Percentiles rank a stretch among this genome's conserved stretches.
These are phyloP conservation scores for Oceanodroma leucorhoa DNA, from an alignment of 2,797 vertebrate genomes.

Conservation along the genomic window DNA sequence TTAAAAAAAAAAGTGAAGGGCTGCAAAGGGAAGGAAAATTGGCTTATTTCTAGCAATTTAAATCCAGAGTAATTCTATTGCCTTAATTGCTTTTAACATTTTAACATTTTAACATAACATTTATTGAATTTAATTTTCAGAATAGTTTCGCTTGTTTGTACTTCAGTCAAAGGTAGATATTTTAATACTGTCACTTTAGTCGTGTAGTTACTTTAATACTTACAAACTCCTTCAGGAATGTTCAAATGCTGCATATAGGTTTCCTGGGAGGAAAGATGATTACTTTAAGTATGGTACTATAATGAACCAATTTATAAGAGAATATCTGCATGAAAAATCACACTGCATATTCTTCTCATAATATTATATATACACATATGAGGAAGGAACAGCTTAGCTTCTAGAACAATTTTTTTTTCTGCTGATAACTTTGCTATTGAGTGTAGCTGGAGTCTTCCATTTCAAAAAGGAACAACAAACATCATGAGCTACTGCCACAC, in stretches of 20 bases:
- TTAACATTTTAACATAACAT: too few relatives aligned
- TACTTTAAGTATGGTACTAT: not conserved
- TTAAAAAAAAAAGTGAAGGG: not conserved
- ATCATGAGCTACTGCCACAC: not conserved
- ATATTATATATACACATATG: not conserved
- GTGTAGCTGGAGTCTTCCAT: not conserved
- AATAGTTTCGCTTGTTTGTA: not conserved
- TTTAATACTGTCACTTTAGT: not conserved
- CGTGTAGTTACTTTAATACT: not conserved
- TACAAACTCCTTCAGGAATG: not conserved
- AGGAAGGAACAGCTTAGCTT: not conserved
- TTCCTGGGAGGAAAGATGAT: not conserved
- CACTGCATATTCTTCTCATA: not conserved
- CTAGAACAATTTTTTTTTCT: not conserved
- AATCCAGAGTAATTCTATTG: not conserved
- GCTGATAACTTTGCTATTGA: not conserved
- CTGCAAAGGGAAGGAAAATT: not conserved
- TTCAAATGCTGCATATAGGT: not conserved
- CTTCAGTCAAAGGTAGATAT: not conserved
- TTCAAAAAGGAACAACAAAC: not conserved
- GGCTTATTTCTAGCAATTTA: not conserved
- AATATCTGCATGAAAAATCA: not conserved
- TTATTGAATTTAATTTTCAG: conserved; percentile 9
- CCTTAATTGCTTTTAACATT: conserved; percentile 14
- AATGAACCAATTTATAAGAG: not conserved